Evolutionary conservation across 1,140 invertebrate species (phyloP), one percentile per base, ranked within the genome.

Genomic region (Antheraea pernyi): DNA sequence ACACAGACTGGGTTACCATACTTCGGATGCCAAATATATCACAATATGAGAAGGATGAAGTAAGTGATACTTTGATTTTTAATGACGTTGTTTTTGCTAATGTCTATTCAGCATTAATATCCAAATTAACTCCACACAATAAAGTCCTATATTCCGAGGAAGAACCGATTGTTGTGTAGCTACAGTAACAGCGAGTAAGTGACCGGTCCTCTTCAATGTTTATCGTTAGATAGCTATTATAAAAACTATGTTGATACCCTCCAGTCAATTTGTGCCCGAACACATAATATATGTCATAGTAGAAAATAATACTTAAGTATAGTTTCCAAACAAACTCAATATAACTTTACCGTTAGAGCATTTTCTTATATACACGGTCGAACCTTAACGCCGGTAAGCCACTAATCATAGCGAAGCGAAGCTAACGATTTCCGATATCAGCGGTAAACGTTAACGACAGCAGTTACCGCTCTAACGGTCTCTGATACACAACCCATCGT

Each of bases 341-440:
- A 30, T 63, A 37, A 63, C 61, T 37, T 37, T n/a, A 37, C 30
- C 22, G 36, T 63, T 18, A 63, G 30, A 19, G 53, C 42, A 73
- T 42, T 70, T 70, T 75, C 75, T 76, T 76, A 64, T 53, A 42
- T 42, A 53, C 46, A 53, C 11, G 9, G 13, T 53, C 46, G 46
- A 53, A 53, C 70, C 48, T 58, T 79, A 74, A 81, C 68, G 73
- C 72, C 48, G 39, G 74, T 66, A 59, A 65, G 71, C 79, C 77
- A 81, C 79, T 73, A 75, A 79, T 77, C 79, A 78, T 77, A 76
- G 73, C 46, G 46, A 53, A 11, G 46, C 76, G 76, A 75, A 65
- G 77, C 75, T 79, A 79, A 79, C 77, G 77, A 79, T 79, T 77
- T 81, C 75, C 79, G 77, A 81, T 81, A 81, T 71, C 65, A 74